Evolutionary conservation across 1,140 invertebrate species (phyloP), one percentile per base, ranked within the genome.

Genomic region (Muscidifurax raptorellus): DNA sequence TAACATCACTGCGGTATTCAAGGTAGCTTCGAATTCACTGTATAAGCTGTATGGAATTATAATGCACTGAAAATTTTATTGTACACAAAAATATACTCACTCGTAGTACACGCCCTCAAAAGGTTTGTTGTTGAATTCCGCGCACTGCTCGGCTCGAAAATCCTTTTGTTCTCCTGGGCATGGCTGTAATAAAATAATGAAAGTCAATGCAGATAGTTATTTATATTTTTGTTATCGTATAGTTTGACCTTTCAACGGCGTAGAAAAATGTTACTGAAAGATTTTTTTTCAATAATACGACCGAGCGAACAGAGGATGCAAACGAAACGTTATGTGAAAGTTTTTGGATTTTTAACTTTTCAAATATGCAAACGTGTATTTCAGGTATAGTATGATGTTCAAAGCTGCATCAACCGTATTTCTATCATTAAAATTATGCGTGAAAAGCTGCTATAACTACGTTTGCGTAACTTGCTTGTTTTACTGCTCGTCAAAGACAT

Each of bases 131-230:
- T 99, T 95, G 90, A 96, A 98, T 82, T 95, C 94, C 0, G 97
- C 94, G 92, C 98, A 99, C 89, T 99, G 98, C 87, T 97, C 96
- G 0, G 95, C 93, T 85, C 98, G 94, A 92, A 97, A 99, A 92
- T 99, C 98, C 32, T 89, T 91, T n/a, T 95, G 93, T 52, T 94
- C 94, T 82, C 95, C 95, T 0, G 96, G 95, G 91, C 98, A 98
- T 90, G 97, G 96, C 94, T 96, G 88, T 32, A 93, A 92, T 78
- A 88, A 2, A 81, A 80, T 80, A 27, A 80, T 44, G 47, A 72
- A 30, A 47, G 30, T 47, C 84, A 87, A 82, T 83, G 47, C n/a
- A 27, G n/a, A n/a, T n/a, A n/a, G n/a, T n/a, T 25, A 27, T 12
- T 13, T 52, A 47, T 71, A 71, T 27, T 71, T 72, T 44, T 13